Percentiles rank a stretch among this genome's conserved stretches.
Conservation (phyloP, 2,113 vertebrate species). For the Tragulus kanchil region DNA sequence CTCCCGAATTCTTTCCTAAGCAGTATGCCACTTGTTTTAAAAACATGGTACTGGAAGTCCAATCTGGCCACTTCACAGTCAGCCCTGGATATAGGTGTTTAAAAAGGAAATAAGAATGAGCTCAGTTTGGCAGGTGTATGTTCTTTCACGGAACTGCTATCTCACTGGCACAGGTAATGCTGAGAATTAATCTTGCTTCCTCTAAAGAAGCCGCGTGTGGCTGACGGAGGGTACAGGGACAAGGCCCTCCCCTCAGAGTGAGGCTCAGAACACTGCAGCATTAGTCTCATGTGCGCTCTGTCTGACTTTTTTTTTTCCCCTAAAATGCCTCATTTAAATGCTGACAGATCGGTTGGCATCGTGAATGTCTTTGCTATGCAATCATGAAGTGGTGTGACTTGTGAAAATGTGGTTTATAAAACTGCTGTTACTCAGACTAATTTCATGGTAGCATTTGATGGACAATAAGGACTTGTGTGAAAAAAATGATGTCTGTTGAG, state of each 20-base stretch:
- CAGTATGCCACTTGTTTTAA: neutral
- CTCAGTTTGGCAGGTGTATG: neutral
- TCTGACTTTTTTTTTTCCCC: constrained; percentile 70
- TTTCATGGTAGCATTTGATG: constrained; percentile 70
- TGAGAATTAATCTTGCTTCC: constrained; percentile 49
- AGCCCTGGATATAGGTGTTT: neutral
- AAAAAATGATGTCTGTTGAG: constrained; percentile 10
- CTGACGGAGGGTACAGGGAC: neutral
- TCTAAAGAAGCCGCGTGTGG: neutral
- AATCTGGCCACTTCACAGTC: neutral
- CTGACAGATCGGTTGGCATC: constrained; percentile 84
- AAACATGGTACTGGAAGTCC: neutral
- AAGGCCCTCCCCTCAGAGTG: neutral
- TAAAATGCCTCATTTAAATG: constrained; percentile 78
- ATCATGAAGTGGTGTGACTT: constrained; percentile 82
- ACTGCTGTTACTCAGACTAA: constrained; percentile 68
- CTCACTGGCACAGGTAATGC: neutral
- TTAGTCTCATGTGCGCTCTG: constrained; percentile 60
- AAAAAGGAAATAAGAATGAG: neutral
- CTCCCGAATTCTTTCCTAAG: neutral
- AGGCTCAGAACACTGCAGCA: constrained; percentile 21
- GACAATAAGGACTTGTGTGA: constrained; percentile 72
- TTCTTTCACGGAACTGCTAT: neutral
- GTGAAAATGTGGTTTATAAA: constrained; percentile 78
- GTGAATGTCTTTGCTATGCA: constrained; percentile 79